Evolutionary conservation across 2,888 invertebrate genomes (phyloP), one percentile per base, ranked within the genome.

Genomic region (Scrobipalpa costella): DNA sequence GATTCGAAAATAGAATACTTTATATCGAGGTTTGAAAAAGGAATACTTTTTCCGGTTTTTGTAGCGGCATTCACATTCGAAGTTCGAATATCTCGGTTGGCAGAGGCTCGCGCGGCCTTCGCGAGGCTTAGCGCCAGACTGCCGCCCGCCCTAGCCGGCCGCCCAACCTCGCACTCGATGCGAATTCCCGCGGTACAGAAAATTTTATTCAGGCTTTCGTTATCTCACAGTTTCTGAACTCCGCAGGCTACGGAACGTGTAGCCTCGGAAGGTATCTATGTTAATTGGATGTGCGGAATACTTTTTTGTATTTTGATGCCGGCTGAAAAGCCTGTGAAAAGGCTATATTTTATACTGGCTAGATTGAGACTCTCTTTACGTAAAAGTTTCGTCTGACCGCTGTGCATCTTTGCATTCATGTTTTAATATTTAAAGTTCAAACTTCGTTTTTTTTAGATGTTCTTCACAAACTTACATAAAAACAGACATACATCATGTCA

Each of bases 41-140:
- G 34, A 57, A 57, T 36, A 57, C 9, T 34, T 7, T 34, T 58
- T 55, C 13, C 33, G 17, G 38, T 57, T 57, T 38, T 36, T 57
- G 19, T 13, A 57, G 13, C 57, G 57, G 36, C 36, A 57, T 36
- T 57, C 57, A 57, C 27, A 19, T 38, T 36, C 57, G 57, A 38
- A 57, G 38, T 57, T 57, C 19, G 57, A 34, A 52, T 33, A 15
- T n/a, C n/a, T 55, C 55, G 55, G 33, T 40, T 38, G 36, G 67
- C 63, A 68, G 63, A 77, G 79, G 78, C 74, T 77, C 83, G 79
- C 76, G 86, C 85, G 83, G 81, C 83, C 80, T 66, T 70, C 73
- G 71, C 77, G 69, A 44, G 68, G 74, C 81, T 79, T 71, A 76
- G 66, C 66, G 68, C 73, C 68, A 71, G 71, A 88, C 89, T 87